Percentiles rank a stretch among this genome's conserved stretches.
phyloP scores from a whole-genome alignment of 1,140 invertebrate species.

The Drosophila varians region DNA sequence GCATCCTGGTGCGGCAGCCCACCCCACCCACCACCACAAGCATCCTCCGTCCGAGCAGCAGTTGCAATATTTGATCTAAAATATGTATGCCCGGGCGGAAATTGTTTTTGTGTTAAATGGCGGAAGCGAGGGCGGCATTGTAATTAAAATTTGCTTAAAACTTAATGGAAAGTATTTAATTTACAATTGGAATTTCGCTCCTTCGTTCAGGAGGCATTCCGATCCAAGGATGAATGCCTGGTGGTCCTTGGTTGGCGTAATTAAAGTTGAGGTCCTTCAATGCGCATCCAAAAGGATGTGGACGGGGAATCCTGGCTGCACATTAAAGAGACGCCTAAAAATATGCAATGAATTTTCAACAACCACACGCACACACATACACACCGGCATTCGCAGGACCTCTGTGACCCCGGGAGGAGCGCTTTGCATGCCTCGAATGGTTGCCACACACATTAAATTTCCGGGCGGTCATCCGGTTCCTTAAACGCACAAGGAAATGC shows the following conservation, averaged over 20 bases:
- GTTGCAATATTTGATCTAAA: constrained; percentile 56
- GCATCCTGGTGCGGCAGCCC: constrained; percentile 2
- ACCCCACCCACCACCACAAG: background rate
- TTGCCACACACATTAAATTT: constrained; percentile 65
- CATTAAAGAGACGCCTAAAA: constrained; percentile 25
- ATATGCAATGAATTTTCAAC: constrained; percentile 23
- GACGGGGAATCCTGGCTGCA: background rate
- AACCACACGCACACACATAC: background rate
- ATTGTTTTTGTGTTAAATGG: constrained; percentile 63
- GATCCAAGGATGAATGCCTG: background rate
- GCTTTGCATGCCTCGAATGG: constrained; percentile 53
- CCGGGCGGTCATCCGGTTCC: constrained; percentile 33
- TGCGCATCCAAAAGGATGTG: no score
- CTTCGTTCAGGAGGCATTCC: constrained; percentile 2
- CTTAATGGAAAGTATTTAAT: constrained; percentile 52
- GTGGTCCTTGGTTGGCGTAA: constrained; percentile 4
- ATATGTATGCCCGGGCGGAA: constrained; percentile 59
- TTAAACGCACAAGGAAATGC: constrained; percentile 64
- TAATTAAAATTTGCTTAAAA: constrained; percentile 68
- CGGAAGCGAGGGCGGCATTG: constrained; percentile 46
- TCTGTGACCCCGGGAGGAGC: background rate
- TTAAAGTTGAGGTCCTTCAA: constrained; percentile 13
- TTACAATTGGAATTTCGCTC: constrained; percentile 27
- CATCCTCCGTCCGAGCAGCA: constrained; percentile 12
- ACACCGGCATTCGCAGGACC: background rate